Conservation (phyloP, 2,888 invertebrate species). For the Spicauda simplicius region DNA sequence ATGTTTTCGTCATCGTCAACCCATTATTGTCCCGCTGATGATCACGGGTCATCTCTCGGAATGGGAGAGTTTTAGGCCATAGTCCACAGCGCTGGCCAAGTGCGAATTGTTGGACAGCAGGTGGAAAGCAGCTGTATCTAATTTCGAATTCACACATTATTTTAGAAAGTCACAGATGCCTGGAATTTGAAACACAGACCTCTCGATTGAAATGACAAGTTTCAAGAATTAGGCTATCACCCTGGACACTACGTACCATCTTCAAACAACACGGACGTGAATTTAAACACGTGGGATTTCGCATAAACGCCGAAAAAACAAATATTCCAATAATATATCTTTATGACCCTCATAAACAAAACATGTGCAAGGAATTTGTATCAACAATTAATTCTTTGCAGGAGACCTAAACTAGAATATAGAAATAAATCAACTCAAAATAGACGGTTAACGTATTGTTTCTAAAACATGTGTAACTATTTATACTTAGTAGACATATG, state of each 20-base stretch:
- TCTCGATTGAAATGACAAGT: too few relatives aligned
- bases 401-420: conserved; percentile 41
- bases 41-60: too few relatives aligned
- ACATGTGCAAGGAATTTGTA: conserved; percentile 44
- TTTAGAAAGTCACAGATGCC: too few relatives aligned
- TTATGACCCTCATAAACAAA: conserved; percentile 28
- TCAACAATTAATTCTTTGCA: conserved; percentile 49
- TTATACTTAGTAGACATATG: conserved; percentile 3
- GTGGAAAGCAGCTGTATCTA: too few relatives aligned
- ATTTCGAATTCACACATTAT: too few relatives aligned
- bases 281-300: conserved; percentile 8
- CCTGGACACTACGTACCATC: neutral
- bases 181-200: too few relatives aligned
- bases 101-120: too few relatives aligned
- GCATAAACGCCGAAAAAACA: conserved; percentile 13
- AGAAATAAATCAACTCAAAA: conserved; percentile 46
- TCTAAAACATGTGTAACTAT: conserved; percentile 22
- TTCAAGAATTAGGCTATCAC: too few relatives aligned
- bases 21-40: too few relatives aligned
- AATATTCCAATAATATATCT: conserved; percentile 24
- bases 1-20: too few relatives aligned
- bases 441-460: conserved; percentile 37
- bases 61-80: too few relatives aligned
- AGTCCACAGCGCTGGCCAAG: too few relatives aligned
- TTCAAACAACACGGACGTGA: neutral